phyloP scores from a whole-genome alignment of 2,797 vertebrate genomes.

The Tinamus major region DNA sequence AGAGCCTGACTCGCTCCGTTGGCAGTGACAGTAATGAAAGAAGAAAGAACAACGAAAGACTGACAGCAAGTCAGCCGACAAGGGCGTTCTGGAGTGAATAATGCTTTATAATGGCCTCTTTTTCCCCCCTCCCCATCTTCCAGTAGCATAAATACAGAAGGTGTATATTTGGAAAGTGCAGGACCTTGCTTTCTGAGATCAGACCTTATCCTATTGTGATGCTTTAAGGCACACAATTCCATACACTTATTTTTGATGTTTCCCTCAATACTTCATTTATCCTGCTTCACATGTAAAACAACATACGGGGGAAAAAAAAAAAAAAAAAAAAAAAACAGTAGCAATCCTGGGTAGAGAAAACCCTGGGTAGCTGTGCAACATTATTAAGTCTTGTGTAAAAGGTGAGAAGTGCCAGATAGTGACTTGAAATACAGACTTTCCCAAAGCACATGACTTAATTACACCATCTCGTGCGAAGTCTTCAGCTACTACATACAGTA shows the following conservation, averaged over 20 bases:
- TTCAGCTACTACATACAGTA: background rate
- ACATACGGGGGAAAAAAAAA: no score
- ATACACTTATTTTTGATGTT: background rate
- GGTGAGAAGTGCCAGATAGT: background rate
- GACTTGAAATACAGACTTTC: background rate
- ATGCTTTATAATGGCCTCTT: background rate
- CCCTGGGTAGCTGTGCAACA: background rate
- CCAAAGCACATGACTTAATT: background rate
- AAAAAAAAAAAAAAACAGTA: background rate
- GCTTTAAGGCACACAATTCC: background rate
- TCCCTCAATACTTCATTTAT: background rate
- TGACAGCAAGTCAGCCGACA: background rate
- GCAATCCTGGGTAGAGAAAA: background rate
- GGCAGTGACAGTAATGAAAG: background rate
- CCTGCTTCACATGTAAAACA: background rate
- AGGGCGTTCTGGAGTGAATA: background rate
- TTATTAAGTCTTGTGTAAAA: background rate
- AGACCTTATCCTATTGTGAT: background rate
- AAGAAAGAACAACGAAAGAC: background rate
- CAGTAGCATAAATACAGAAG: background rate
- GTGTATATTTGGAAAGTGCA: background rate
- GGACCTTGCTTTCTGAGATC: background rate
- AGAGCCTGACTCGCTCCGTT: background rate
- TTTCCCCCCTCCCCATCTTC: background rate
- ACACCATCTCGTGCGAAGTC: background rate